These are phyloP conservation scores for Arbacia lixula DNA, from an alignment of 53 echinoderm and acorn worm species.

Conservation along the genomic window DNA sequence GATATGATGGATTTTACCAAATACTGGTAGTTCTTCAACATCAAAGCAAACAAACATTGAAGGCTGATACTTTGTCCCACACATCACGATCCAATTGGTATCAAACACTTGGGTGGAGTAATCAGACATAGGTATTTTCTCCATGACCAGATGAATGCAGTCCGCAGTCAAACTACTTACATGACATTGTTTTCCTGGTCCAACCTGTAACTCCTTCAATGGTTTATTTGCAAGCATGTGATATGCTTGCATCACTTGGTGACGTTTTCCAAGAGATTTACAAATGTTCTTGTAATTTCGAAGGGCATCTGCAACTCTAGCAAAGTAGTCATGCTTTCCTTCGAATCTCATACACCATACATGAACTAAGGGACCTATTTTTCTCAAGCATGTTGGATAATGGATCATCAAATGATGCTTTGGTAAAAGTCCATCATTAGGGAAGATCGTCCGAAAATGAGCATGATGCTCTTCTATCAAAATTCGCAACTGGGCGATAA, in stretches of 20 bases:
- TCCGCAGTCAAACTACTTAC: slow-evolving; percentile 6
- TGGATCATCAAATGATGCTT: slow-evolving; percentile 76
- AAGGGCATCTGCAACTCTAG: slow-evolving; percentile 41
- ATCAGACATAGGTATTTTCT: slow-evolving; percentile 4
- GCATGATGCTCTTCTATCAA: slow-evolving; percentile 66
- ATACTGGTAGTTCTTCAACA: no score
- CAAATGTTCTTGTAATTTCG: slow-evolving; percentile 63
- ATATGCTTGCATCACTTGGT: slow-evolving; percentile 46
- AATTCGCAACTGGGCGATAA: slow-evolving; percentile 56
- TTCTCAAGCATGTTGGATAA: slow-evolving; percentile 66
- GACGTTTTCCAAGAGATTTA: slow-evolving; percentile 62
- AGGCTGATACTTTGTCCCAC: no score
- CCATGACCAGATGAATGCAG: neutral
- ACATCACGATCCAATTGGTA: no score
- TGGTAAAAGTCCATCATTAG: slow-evolving; percentile 44
- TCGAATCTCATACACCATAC: slow-evolving; percentile 79
- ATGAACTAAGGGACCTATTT: slow-evolving; percentile 65
- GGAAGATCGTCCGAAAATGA: slow-evolving; percentile 56
- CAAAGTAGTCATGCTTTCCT: slow-evolving; percentile 67
- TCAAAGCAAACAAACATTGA: no score
- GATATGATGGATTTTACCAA: no score
- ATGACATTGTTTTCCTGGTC: slow-evolving; percentile 40
- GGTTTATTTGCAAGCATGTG: slow-evolving; percentile 18
- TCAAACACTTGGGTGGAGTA: slow-evolving; percentile 15
- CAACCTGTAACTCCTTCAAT: slow-evolving; percentile 48